Percentiles rank a stretch among this genome's conserved stretches.
Conservation (phyloP, 1,140 invertebrate genomes). For the Whitmania pigra region DNA sequence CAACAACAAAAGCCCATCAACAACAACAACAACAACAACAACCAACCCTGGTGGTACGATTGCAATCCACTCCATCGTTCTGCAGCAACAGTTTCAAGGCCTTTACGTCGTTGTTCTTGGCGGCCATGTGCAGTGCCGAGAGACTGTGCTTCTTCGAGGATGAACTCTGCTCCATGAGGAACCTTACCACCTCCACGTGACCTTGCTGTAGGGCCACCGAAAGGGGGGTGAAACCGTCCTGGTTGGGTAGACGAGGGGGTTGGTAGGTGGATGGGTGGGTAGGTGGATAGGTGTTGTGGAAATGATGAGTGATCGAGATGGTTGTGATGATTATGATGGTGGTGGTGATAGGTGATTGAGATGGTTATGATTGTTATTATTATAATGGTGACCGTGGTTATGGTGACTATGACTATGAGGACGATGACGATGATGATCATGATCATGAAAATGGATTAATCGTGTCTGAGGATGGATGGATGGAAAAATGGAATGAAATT, state of each 20-base stretch:
- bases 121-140: neutral
- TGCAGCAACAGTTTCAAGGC: neutral
- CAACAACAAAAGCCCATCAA: neutral
- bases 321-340: no score
- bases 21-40: neutral
- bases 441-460: neutral
- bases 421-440: slow-evolving; percentile 1
- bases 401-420: neutral
- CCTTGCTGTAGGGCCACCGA: slow-evolving; percentile 16
- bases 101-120: neutral
- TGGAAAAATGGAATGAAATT: no score
- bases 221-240: slow-evolving; percentile 14
- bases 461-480: no score
- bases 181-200: neutral
- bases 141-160: slow-evolving; percentile 6
- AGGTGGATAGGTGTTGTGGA: neutral
- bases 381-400: neutral
- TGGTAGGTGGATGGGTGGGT: no score
- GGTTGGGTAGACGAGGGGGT: neutral
- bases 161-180: neutral
- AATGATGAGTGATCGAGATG: neutral
- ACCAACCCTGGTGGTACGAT: neutral
- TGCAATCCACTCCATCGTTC: neutral
- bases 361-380: neutral
- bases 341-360: neutral